These are phyloP conservation scores for Bradypus variegatus DNA, from an alignment of 2,797 vertebrate species.

Conservation along the genomic window DNA sequence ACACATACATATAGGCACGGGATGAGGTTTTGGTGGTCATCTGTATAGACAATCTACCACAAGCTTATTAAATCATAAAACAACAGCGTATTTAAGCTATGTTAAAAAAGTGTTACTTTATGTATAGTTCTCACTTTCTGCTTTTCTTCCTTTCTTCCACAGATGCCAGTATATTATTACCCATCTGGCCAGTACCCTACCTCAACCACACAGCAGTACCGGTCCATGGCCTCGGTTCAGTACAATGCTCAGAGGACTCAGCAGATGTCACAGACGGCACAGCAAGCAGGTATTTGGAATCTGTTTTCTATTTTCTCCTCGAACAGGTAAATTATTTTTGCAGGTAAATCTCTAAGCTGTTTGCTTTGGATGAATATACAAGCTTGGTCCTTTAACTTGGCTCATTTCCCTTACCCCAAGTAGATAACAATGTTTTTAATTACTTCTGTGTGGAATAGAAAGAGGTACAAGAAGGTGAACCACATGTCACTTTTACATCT, in stretches of 20 bases:
- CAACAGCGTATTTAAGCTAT: background rate
- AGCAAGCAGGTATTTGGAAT: constrained; percentile 77
- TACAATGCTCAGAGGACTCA: constrained; percentile 78
- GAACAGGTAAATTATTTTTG: background rate
- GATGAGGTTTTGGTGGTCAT: background rate
- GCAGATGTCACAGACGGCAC: constrained; percentile 76
- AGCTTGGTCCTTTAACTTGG: background rate
- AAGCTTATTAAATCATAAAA: background rate
- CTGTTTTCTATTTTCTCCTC: constrained; percentile 30
- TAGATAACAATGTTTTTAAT: background rate
- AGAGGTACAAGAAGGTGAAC: background rate
- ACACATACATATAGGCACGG: accelerated
- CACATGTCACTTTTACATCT: accelerated
- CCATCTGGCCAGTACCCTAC: constrained; percentile 89
- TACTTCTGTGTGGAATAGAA: background rate
- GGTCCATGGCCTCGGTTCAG: constrained; percentile 81
- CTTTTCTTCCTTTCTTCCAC: background rate
- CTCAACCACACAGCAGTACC: constrained; percentile 87
- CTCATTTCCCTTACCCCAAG: background rate
- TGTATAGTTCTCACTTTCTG: background rate
- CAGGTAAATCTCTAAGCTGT: background rate
- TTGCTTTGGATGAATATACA: background rate
- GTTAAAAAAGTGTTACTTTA: background rate
- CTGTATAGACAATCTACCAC: background rate
- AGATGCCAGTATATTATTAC: constrained; percentile 91